Evolutionary conservation across 2,113 vertebrate species (phyloP).

Genomic region (Microcebus lehilahytsara): DNA sequence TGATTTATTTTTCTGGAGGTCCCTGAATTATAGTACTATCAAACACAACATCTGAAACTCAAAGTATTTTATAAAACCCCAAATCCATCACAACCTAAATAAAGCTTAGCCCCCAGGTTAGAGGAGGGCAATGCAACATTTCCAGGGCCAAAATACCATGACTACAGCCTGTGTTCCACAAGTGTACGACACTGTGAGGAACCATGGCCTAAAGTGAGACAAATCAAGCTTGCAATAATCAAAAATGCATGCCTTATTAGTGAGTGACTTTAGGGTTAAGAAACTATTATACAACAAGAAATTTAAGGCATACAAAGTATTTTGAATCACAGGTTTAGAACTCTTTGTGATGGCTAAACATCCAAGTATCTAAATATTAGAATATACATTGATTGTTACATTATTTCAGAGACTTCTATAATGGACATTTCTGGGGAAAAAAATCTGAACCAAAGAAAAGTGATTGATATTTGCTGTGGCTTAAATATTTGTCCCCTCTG

Average conservation of each 20-base stretch:
- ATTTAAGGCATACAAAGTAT: constrained; percentile 57
- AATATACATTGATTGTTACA: not conserved
- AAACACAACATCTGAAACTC: not conserved
- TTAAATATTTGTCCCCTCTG: not conserved
- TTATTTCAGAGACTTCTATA: constrained; percentile 60
- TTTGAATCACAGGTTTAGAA: constrained; percentile 34
- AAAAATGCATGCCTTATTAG: constrained; percentile 60
- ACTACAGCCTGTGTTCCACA: not conserved
- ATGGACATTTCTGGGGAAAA: constrained; percentile 7
- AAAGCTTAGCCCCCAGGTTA: not conserved
- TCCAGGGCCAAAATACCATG: not conserved
- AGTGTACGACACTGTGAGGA: not conserved
- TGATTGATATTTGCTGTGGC: not conserved
- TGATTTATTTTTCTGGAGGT: constrained; percentile 23
- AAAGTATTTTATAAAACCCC: not conserved
- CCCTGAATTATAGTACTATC: not conserved
- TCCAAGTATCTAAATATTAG: constrained; percentile 40
- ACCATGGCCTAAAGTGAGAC: constrained; percentile 40
- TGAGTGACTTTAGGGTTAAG: constrained; percentile 65
- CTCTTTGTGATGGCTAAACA: constrained; percentile 52
- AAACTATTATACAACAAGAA: constrained; percentile 70
- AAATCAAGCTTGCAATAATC: constrained; percentile 56
- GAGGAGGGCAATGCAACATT: not conserved
- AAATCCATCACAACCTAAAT: not conserved
- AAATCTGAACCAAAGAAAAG: not conserved